Base-by-base conservation (phyloP, 2,113 vertebrate genomes). In the Triplophysa dalaica region DNA sequence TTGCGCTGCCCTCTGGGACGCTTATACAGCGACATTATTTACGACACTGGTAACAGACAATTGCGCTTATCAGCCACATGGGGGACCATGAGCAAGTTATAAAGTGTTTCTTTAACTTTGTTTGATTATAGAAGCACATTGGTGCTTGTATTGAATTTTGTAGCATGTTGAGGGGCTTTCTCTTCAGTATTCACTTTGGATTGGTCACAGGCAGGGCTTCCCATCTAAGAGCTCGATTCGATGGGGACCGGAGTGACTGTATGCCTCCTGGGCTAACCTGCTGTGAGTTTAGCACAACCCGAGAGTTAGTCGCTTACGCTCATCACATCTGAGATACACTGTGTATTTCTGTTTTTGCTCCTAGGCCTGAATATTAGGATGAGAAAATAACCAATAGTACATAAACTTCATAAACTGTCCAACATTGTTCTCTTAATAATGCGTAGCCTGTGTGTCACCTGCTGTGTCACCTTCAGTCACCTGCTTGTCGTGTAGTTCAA, bases 231-330 rank as follows among this genome's bases (percentile, higher is more conserved):
- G 58, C n/a, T 74, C 2, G 0, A 14, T 60, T 72, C 33, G 6
- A 77, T 80, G 60, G 8, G 19, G 8, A 33, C 70, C 38, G 11
- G 19, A 48, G n/a, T 5, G n/a, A 24, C 61, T 0, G 14, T 29
- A 2, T 11, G n/a, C 13, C 75, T 70, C 50, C 63, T 50, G 75
- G 24, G 76, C 54, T 26, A 45, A 13, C 54, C 50, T 2, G 33
- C 50, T 78, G 65, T 26, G 58, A 79, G 67, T 63, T 70, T 66
- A 78, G 45, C 52, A 69, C 0, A 33, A 52, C 67, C 26, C 48
- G 19, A 50, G 17, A 43, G 16, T 77, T 26, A 52, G 54, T 77
- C 19, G 50, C 50, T 29, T 67, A 33, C 17, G 21, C 29, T 72
- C 29, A 1, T 3, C 26, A 29, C 26, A 29, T 29, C 26, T 29